These are phyloP conservation scores for Ranitomeya imitator DNA, from an alignment of 2,113 vertebrate genomes.

Conservation along the genomic window DNA sequence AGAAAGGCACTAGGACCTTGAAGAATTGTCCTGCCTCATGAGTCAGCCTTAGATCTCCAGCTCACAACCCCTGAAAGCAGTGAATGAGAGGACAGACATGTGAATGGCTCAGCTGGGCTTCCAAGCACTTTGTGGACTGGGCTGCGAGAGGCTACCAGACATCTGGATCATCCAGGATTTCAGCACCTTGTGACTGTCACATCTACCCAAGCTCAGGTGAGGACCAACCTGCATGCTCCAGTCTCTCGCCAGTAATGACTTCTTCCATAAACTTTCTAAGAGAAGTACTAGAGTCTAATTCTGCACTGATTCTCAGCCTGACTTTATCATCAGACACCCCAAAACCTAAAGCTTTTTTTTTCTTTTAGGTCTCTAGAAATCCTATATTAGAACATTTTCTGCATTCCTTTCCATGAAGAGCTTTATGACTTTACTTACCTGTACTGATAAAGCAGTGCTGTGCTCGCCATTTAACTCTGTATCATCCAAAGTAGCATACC, in stretches of 20 bases:
- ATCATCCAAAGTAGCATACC: neutral
- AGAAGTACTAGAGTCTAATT: neutral
- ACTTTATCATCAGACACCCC: neutral
- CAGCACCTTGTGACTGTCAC: slow-evolving; percentile 31
- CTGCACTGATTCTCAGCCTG: slow-evolving; percentile 16
- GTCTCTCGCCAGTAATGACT: neutral
- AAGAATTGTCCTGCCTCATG: slow-evolving; percentile 50
- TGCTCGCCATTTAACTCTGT: neutral
- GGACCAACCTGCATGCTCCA: slow-evolving; percentile 15
- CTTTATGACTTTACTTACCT: neutral
- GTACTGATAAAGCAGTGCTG: neutral
- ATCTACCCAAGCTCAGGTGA: slow-evolving; percentile 39
- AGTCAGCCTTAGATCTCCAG: slow-evolving; percentile 56
- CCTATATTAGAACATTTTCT: slow-evolving; percentile 9
- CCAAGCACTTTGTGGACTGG: slow-evolving; percentile 57
- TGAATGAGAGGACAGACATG: slow-evolving; percentile 58
- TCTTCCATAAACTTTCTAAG: neutral
- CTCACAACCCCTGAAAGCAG: slow-evolving; percentile 53
- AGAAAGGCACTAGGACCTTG: slow-evolving; percentile 58
- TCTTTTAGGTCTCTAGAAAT: neutral
- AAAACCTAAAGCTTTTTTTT: slow-evolving; percentile 22
- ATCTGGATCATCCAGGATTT: slow-evolving; percentile 46
- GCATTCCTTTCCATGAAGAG: neutral
- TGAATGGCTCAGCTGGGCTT: slow-evolving; percentile 59
- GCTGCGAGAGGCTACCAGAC: slow-evolving; percentile 24